Evolutionary conservation across 1,140 invertebrate species (phyloP), one percentile per base, ranked within the genome.

Genomic region (Heliothis virescens): DNA sequence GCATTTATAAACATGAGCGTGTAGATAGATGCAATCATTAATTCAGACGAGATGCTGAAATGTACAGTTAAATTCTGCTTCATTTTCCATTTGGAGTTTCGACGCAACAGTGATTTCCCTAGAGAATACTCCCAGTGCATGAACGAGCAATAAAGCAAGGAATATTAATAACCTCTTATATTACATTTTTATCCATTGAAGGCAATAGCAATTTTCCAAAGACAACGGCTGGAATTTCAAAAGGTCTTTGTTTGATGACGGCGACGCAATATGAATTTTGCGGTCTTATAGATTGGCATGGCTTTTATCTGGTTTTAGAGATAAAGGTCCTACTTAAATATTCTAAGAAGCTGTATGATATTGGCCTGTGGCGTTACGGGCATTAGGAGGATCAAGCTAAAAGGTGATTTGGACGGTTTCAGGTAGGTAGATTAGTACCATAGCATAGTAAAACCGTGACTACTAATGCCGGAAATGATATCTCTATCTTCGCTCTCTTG

Each of bases 131-230:
- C n/a, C n/a, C 29, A 53, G 55, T 65, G 48, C 60, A 76, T 53
- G 34, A 26, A 41, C 29, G 59, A 48, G 26, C 55, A 75, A 75
- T 62, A 29, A 50, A 62, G 34, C 16, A 50, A 75, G 50, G 57
- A 50, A 75, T 50, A 75, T 50, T 69, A 69, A 52, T 52, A 26
- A 69, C 52, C 29, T 57, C 21, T 72, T 52, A 72, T 72, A 72
- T 72, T 72, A 72, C 48, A 16, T 72, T 72, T 57, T 57, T 26
- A 52, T 72, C 69, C 13, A 57, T 72, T 72, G 69, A 72, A 72
- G 5, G 53, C 16, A 48, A 26, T 57, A 21, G 52, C 53, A 72
- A 57, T 72, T 55, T 72, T 72, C 29, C 55, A 21, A 55, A 72
- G 50, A 72, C 69, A 72, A 71, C 55, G 21, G 3, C 13, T 3